phyloP scores from a whole-genome alignment of 2,797 vertebrate species.

The Myotis vivesi region DNA sequence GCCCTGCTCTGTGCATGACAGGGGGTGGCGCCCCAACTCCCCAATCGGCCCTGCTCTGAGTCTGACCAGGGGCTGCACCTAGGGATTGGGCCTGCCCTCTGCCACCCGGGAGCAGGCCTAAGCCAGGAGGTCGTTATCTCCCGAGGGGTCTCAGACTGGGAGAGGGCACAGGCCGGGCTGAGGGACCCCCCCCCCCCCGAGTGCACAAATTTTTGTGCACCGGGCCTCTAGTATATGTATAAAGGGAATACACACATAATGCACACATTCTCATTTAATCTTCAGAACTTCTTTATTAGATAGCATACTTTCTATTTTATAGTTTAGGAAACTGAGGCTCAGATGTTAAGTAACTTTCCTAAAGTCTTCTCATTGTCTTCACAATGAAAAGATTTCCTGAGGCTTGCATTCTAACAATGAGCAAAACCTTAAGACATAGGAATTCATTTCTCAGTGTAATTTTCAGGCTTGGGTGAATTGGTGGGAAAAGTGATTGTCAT shows the following conservation, averaged over 20 bases:
- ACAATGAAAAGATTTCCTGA: not conserved
- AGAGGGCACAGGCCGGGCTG: too few species aligned
- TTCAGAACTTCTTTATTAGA: not conserved
- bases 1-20: too few species aligned
- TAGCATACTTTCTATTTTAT: not conserved
- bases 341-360: not conserved
- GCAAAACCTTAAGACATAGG: not conserved
- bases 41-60: too few species aligned
- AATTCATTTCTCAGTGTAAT: slow-evolving; percentile 41
- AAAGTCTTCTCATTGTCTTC: not conserved
- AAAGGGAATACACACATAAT: not conserved
- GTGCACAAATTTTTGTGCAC: too few species aligned
- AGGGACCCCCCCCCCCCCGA: too few species aligned
- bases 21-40: too few species aligned
- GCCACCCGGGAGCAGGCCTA: too few species aligned
- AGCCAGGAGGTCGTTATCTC: too few species aligned
- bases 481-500: not conserved
- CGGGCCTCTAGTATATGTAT: too few species aligned
- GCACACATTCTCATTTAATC: not conserved
- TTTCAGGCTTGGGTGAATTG: slow-evolving; percentile 11
- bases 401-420: slow-evolving; percentile 24
- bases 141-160: too few species aligned
- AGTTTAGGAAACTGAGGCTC: not conserved
- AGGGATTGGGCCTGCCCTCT: too few species aligned
- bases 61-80: too few species aligned